Evolutionary conservation across 1,140 invertebrate genomes (phyloP), one percentile per base, ranked within the genome.

Genomic region (Teleopsis dalmanni): DNA sequence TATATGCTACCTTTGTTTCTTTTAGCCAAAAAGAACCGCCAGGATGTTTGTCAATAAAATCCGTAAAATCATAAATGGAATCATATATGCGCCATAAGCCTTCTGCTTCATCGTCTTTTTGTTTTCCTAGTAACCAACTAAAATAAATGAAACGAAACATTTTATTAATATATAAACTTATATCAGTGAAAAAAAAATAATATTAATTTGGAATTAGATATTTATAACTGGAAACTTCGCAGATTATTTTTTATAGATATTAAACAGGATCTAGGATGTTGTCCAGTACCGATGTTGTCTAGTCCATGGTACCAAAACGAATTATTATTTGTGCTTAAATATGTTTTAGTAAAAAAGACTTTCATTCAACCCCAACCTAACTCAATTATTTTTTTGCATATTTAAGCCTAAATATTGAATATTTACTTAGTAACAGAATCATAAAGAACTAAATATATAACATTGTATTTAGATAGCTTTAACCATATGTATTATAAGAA

Each of bases 61-160:
- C 58, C 4, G 71, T 75, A 21, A 88, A 71, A 65, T 87, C 79
- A 57, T 87, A 88, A 4, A 88, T 71, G 23, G 70, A 68, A 61
- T 87, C 76, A 52, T 79, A 67, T 7, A 87, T 74, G 34, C 85
- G 72, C 85, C 85, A 88, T 2, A 85, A 66, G 29, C 74, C 75
- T 62, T 83, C 81, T 0, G 82, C 80, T 11, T 78, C 76, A 56
- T 86, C 82, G 49, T 81, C 75, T 25, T 63, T 48, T 19, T 63
- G 71, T 52, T 82, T 81, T 3, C 73, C 76, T 33, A 76, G 64
- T 19, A 85, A 50, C 80, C 79, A 80, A 43, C 58, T 57, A 18
- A 23, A 37, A 40, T 10, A 40, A 11, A 31, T 16, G 23, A 22
- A 21, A 48, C 3, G 22, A 18, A 37, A 37, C 14, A 7, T 13